Percentiles rank a stretch among this genome's conserved stretches.
These are phyloP conservation scores for Corapipo altera DNA, from an alignment of 2,113 vertebrate species.

Conservation along the genomic window DNA sequence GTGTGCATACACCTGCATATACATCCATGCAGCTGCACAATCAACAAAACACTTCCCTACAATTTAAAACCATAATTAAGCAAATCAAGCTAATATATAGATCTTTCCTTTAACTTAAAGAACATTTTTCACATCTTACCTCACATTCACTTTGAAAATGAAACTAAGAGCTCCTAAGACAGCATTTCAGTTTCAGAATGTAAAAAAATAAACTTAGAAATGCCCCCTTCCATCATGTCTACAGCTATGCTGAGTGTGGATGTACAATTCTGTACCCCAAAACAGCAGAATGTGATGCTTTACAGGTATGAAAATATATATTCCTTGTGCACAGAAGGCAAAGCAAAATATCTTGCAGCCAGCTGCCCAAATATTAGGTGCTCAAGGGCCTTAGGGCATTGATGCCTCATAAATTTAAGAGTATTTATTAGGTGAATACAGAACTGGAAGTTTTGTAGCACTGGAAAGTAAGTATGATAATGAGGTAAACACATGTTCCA, in stretches of 20 bases:
- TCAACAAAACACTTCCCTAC: not conserved
- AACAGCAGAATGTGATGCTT: not conserved
- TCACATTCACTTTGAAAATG: not conserved
- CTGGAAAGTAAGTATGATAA: conserved; percentile 26
- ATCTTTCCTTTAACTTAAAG: not conserved
- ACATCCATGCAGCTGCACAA: conserved; percentile 29
- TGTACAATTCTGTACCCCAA: not conserved
- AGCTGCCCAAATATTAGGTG: conserved; percentile 44
- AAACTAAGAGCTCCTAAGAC: not conserved
- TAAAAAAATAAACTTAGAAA: not conserved
- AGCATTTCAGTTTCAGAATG: not conserved
- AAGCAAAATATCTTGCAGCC: not conserved
- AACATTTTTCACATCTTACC: not conserved
- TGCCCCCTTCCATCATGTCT: not conserved
- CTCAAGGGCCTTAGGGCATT: not conserved
- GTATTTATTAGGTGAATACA: conserved; percentile 48
- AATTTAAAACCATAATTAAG: not conserved
- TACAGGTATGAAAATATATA: not conserved
- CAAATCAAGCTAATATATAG: not conserved
- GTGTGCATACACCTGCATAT: not conserved
- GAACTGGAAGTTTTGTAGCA: not conserved
- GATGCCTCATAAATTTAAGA: conserved; percentile 26
- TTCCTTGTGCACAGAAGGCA: not conserved
- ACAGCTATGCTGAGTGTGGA: not conserved
- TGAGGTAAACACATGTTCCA: conserved; percentile 52